Conservation (phyloP, 2,797 vertebrate genomes). For the Fundulus diaphanus region DNA sequence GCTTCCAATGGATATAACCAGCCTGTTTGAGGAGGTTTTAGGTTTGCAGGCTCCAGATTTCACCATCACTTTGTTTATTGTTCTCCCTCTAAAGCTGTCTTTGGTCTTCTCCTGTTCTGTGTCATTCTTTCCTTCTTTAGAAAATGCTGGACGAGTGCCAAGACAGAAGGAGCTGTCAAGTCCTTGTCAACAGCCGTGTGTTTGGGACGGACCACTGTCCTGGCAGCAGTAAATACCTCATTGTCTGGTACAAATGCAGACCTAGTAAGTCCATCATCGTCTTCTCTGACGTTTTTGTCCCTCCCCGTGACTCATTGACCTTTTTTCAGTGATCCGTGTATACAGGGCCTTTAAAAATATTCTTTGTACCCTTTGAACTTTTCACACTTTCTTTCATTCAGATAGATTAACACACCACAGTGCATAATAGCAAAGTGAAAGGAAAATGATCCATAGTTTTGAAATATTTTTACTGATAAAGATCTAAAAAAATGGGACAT, state of each 20-base stretch:
- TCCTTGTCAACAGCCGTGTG: slow-evolving; percentile 89
- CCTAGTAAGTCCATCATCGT: slow-evolving; percentile 85
- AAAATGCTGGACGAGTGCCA: slow-evolving; percentile 94
- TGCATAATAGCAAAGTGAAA: background rate
- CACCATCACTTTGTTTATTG: slow-evolving; percentile 52
- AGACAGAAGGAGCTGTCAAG: slow-evolving; percentile 89
- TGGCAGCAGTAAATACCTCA: slow-evolving; percentile 88
- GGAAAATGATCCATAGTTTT: background rate
- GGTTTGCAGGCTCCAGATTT: slow-evolving; percentile 53
- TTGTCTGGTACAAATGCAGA: slow-evolving; percentile 92
- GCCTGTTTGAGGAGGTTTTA: slow-evolving; percentile 73
- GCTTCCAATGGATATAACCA: slow-evolving; percentile 45
- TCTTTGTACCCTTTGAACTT: background rate
- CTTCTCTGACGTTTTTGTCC: slow-evolving; percentile 14
- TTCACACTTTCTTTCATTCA: background rate
- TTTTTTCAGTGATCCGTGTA: slow-evolving; percentile 9
- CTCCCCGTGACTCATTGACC: slow-evolving; percentile 18
- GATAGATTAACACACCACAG: background rate
- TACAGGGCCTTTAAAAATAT: background rate
- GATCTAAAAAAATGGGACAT: background rate
- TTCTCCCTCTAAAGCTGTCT: slow-evolving; percentile 52
- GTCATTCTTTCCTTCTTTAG: slow-evolving; percentile 72
- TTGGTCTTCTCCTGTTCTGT: slow-evolving; percentile 46
- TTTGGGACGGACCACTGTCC: slow-evolving; percentile 91
- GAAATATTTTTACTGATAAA: background rate